phyloP scores from a whole-genome alignment of 2,888 invertebrate genomes.

The Onthophagus sagittarius region DNA sequence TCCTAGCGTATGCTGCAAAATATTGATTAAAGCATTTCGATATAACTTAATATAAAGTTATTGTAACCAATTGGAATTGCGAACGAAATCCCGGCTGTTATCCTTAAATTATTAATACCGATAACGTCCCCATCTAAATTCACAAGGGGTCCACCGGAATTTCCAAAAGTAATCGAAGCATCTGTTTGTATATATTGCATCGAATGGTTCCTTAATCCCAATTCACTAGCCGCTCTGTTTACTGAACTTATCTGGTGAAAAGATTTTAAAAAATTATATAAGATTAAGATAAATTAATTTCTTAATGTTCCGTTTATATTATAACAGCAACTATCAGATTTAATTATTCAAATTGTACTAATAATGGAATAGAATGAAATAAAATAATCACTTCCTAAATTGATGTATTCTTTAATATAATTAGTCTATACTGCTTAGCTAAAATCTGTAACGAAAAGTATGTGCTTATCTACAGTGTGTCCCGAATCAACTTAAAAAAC shows the following conservation, averaged over 20 bases:
- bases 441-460: too few species aligned
- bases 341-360: too few species aligned
- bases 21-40: background rate
- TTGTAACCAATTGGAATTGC: conserved; percentile 73
- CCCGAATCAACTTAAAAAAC: too few species aligned
- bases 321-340: too few species aligned
- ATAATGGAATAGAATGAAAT: too few species aligned
- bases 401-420: too few species aligned
- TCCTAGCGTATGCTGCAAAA: conserved; percentile 63
- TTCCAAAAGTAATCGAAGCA: conserved; percentile 91
- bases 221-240: conserved; percentile 65
- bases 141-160: conserved; percentile 91
- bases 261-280: too few species aligned
- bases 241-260: conserved; percentile 46
- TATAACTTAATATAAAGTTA: background rate
- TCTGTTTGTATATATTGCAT: conserved; percentile 94
- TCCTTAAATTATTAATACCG: conserved; percentile 89
- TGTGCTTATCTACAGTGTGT: too few species aligned
- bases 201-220: conserved; percentile 56
- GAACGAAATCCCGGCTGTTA: conserved; percentile 89
- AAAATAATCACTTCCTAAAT: too few species aligned
- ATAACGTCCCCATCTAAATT: conserved; percentile 93
- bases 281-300: too few species aligned
- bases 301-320: too few species aligned
- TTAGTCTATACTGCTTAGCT: too few species aligned